Base-by-base conservation (phyloP, 2,113 vertebrate genomes). In the Macroglossus sobrinus region DNA sequence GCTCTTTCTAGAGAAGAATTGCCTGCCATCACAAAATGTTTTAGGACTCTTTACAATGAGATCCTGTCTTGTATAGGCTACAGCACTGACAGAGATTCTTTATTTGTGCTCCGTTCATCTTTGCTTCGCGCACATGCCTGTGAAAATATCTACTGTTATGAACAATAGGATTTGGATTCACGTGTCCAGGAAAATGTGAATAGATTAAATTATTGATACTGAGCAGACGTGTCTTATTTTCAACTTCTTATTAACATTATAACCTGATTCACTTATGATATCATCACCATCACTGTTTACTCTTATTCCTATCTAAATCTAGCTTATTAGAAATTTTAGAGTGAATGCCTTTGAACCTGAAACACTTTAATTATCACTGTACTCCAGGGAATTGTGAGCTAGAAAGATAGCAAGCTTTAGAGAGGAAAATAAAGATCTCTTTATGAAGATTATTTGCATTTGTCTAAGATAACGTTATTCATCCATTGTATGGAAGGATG, bases 291-390 rank as follows among this genome's bases (percentile, higher is more conserved):
- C 50, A 79, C 57, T 88, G 74, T 96, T 93, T 89, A 85, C 24
- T 40, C n/a, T 66, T 74, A 47, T 53, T 86, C 86, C 55, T 89
- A 40, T 88, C 87, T 76, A 61, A 93, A 96, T 79, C 79, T 61
- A 53, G 30, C 84, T 93, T 79, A 72, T 97, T 76, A 57, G 92
- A 80, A 96, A 86, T 89, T 96, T 97, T 87, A 72, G 68, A 91
- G 76, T 64, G 57, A 84, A 89, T 0, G 40, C 15, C 87, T 97
- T 96, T 95, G 96, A 94, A 92, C 84, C 93, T 57, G 45, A 92
- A 94, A 90, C 16, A 45, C 89, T 92, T 93, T 92, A 94, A 90
- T 96, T 93, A 95, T 94, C 94, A 84, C 92, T n/a, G 45, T 35
- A 53, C 71, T 88, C 55, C 21, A 74, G 88, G 55, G 76, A 97